A percentile compares a stretch with the other conserved stretches of the same genome.
These are phyloP conservation scores for Agraylea sexmaculata DNA, from an alignment of 1,140 invertebrate genomes.

Conservation along the genomic window DNA sequence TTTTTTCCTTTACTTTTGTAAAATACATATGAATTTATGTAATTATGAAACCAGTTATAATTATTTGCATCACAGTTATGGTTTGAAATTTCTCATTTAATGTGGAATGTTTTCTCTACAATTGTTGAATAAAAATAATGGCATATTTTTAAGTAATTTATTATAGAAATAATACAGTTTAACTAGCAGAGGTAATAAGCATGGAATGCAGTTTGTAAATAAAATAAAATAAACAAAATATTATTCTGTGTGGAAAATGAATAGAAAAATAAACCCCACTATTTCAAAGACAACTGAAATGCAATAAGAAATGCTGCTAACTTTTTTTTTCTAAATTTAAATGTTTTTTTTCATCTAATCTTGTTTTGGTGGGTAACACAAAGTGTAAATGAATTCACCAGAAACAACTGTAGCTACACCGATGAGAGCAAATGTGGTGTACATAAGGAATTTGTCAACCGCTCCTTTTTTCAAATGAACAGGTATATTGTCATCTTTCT, in stretches of 20 bases:
- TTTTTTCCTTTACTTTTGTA: slow-evolving; percentile 4
- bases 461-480: slow-evolving; percentile 48
- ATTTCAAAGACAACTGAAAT: not conserved
- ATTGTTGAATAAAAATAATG: not conserved
- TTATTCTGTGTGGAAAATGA: slow-evolving; percentile 24
- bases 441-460: slow-evolving; percentile 43
- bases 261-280: not conserved
- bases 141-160: not conserved
- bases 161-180: not conserved
- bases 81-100: not conserved
- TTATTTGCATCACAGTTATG: not conserved
- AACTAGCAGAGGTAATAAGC: not conserved
- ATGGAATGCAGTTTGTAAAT: not conserved
- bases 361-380: slow-evolving; percentile 28
- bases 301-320: too few relatives aligned
- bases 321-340: too few relatives aligned
- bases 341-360: too few relatives aligned
- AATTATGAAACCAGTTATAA: too few relatives aligned
- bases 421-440: slow-evolving; percentile 32
- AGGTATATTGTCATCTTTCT: slow-evolving; percentile 44
- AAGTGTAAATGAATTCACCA: slow-evolving; percentile 27
- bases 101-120: not conserved
- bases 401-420: slow-evolving; percentile 30
- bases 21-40: not conserved
- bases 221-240: slow-evolving; percentile 14